These are phyloP conservation scores for Rhopalosiphum maidis DNA, from an alignment of 1,140 invertebrate genomes.

Conservation along the genomic window DNA sequence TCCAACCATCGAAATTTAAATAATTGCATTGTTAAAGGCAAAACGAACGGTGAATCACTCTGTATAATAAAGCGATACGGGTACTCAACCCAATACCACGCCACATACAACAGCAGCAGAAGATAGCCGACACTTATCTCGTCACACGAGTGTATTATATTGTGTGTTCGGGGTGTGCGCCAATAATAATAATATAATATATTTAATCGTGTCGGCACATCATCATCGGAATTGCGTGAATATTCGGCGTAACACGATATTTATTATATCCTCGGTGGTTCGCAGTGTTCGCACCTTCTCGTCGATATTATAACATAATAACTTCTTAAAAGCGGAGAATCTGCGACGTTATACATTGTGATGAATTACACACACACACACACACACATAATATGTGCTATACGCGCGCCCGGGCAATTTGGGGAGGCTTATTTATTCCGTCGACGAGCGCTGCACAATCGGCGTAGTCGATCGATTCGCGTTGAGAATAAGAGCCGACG, in stretches of 20 bases:
- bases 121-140: constrained; percentile 1
- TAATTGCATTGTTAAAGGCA: background rate
- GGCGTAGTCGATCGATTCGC: constrained; percentile 46
- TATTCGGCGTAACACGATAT: constrained; percentile 34
- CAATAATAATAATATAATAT: background rate
- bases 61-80: background rate
- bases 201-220: background rate
- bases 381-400: background rate
- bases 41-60: background rate
- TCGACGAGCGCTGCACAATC: constrained; percentile 19
- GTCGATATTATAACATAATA: constrained; percentile 43
- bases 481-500: constrained; percentile 12
- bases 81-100: background rate
- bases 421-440: constrained; percentile 44
- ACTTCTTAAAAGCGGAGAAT: constrained; percentile 34
- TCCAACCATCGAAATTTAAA: background rate
- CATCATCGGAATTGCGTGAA: constrained; percentile 3
- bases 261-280: background rate
- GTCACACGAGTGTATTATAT: background rate
- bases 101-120: background rate
- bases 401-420: background rate
- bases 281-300: background rate
- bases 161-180: background rate
- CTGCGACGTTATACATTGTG: background rate
- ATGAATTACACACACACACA: background rate